A percentile compares a stretch with the other conserved stretches of the same genome.
These are phyloP conservation scores for Sphinx pinastri DNA, from an alignment of 2,888 invertebrate genomes.

Conservation along the genomic window DNA sequence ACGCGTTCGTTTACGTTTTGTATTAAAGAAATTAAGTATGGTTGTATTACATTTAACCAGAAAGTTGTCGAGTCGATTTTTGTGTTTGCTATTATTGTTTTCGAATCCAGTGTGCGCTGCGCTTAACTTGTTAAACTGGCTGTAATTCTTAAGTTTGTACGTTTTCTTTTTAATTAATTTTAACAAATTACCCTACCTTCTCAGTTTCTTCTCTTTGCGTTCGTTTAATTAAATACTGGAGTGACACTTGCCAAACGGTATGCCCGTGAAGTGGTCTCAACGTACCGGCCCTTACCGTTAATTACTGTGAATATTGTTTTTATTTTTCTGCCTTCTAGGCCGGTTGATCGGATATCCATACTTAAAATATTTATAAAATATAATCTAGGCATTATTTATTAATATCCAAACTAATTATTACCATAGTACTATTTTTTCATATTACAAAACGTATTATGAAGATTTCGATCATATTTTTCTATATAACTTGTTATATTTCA, in stretches of 20 bases:
- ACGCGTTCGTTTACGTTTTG: too few relatives aligned
- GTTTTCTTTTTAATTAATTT: slow-evolving; percentile 83
- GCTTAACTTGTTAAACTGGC: slow-evolving; percentile 63
- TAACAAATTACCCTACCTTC: slow-evolving; percentile 82
- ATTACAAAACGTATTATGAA: too few relatives aligned
- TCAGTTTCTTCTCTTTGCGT: slow-evolving; percentile 77
- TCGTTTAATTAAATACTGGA: slow-evolving; percentile 82
- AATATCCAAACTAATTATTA: too few relatives aligned
- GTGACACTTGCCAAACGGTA: slow-evolving; percentile 73
- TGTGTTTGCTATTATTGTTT: not conserved
- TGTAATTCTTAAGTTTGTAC: slow-evolving; percentile 64
- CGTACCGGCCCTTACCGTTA: slow-evolving; percentile 62
- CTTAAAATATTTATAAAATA: not conserved
- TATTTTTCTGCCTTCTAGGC: slow-evolving; percentile 25
- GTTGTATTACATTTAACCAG: not conserved
- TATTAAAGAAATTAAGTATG: not conserved
- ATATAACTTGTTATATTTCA: too few relatives aligned
- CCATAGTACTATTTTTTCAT: too few relatives aligned
- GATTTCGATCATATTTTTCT: too few relatives aligned
- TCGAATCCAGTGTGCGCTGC: slow-evolving; percentile 22
- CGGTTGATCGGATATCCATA: slow-evolving; percentile 15
- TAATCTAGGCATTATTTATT: not conserved
- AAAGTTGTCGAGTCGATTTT: not conserved
- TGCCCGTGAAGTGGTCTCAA: slow-evolving; percentile 53
- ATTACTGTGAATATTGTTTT: slow-evolving; percentile 43